Evolutionary conservation across 2,113 vertebrate species (phyloP).

Genomic region (Coreoperca whiteheadi): DNA sequence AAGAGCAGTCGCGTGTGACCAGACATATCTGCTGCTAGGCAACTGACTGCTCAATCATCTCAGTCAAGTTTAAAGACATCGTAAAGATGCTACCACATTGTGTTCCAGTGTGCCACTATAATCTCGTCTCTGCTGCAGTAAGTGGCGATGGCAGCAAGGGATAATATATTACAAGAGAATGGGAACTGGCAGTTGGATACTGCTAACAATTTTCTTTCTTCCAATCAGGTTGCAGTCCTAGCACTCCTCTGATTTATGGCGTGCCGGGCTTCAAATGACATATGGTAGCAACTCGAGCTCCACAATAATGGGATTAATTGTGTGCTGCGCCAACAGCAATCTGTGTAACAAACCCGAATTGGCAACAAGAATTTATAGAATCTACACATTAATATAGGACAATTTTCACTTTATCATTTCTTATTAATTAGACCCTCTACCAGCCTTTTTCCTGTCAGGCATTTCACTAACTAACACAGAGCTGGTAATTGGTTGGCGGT

Average conservation of each 20-base stretch:
- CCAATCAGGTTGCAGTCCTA: background rate
- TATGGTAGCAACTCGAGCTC: constrained; percentile 10
- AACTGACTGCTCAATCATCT: background rate
- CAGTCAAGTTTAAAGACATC: background rate
- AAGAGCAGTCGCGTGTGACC: background rate
- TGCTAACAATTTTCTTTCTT: constrained; percentile 15
- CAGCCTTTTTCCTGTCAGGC: background rate
- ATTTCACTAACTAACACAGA: background rate
- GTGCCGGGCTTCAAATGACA: constrained; percentile 39
- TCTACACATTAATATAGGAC: background rate
- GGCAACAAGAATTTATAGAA: background rate
- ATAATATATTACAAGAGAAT: constrained; percentile 4
- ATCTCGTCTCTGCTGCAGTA: background rate
- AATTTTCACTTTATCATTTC: background rate
- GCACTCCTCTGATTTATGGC: constrained; percentile 45
- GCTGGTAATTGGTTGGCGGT: constrained; percentile 45
- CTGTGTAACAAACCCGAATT: constrained; percentile 15
- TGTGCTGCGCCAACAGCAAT: background rate
- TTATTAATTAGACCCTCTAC: background rate
- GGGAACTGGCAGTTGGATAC: background rate
- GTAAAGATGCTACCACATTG: background rate
- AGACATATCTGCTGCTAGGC: background rate
- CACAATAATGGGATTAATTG: constrained; percentile 55
- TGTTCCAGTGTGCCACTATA: background rate
- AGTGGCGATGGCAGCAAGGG: background rate